Percentiles rank a stretch among this genome's conserved stretches.
Evolutionary conservation across 1,140 invertebrate species (phyloP).

Genomic region (Araneus ventricosus): DNA sequence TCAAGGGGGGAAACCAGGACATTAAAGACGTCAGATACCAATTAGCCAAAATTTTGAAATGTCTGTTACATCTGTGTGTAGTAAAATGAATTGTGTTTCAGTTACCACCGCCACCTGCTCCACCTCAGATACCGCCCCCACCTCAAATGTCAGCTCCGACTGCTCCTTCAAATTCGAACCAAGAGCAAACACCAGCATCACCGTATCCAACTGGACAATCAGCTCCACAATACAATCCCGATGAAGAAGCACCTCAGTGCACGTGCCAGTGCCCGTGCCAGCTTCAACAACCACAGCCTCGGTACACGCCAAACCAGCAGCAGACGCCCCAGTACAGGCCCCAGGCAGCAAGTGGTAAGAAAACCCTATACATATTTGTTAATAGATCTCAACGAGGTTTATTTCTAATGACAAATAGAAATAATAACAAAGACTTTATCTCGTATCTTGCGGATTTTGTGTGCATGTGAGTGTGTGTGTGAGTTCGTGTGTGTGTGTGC

Average conservation of each 20-base stretch:
- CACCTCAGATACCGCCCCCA: not conserved
- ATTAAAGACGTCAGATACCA: no score
- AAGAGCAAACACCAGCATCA: not conserved
- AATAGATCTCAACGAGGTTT: no score
- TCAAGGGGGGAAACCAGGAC: no score
- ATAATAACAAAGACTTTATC: no score
- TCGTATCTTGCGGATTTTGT: no score
- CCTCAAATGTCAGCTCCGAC: not conserved
- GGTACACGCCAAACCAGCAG: slow-evolving; percentile 19
- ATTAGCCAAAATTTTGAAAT: no score
- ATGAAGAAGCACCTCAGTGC: not conserved
- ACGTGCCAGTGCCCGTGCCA: no score
- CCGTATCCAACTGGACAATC: not conserved
- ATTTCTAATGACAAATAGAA: no score
- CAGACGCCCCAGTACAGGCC: not conserved
- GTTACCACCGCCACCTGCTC: not conserved
- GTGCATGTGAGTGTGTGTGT: no score
- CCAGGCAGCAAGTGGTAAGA: not conserved
- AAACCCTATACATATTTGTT: no score
- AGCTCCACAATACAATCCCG: not conserved
- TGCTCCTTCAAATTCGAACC: not conserved
- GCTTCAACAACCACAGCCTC: slow-evolving; percentile 43
- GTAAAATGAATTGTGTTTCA: not conserved
- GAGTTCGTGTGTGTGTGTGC: no score
- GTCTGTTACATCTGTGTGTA: not conserved